phyloP scores from a whole-genome alignment of 2,797 vertebrate species.

The Chelonia mydas region DNA sequence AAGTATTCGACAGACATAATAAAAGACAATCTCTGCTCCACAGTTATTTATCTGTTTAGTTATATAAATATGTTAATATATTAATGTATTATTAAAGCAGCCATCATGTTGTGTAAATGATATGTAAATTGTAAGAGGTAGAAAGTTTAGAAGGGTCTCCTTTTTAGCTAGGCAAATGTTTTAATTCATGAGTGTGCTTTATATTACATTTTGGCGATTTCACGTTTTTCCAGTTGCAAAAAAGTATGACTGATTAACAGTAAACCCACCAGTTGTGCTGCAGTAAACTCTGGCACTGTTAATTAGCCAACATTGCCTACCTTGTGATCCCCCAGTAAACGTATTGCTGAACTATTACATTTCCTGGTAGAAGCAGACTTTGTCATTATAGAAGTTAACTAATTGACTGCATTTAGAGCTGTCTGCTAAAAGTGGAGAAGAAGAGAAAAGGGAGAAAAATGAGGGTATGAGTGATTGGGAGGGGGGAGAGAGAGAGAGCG shows the following conservation, averaged over 20 bases:
- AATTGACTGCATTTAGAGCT: background rate
- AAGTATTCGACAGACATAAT: background rate
- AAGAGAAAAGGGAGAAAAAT: background rate
- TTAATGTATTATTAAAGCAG: constrained; percentile 12
- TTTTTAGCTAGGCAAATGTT: background rate
- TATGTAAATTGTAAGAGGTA: background rate
- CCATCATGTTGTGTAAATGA: constrained; percentile 7
- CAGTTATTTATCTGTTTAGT: background rate
- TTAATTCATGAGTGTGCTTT: background rate
- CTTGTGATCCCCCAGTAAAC: background rate
- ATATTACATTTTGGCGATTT: background rate
- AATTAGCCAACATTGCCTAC: constrained; percentile 20
- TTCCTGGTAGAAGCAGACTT: background rate
- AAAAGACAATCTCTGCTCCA: background rate
- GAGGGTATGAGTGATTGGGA: background rate
- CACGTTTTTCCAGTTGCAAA: background rate
- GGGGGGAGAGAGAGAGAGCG: accelerated
- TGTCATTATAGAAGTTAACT: background rate
- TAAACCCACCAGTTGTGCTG: background rate
- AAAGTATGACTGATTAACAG: background rate
- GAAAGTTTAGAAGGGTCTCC: background rate
- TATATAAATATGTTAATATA: constrained; percentile 29
- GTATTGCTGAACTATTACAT: background rate
- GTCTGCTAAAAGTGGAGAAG: background rate
- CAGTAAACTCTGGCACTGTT: background rate